phyloP scores from a whole-genome alignment of 2,888 invertebrate species.

The Baronia brevicornis region DNA sequence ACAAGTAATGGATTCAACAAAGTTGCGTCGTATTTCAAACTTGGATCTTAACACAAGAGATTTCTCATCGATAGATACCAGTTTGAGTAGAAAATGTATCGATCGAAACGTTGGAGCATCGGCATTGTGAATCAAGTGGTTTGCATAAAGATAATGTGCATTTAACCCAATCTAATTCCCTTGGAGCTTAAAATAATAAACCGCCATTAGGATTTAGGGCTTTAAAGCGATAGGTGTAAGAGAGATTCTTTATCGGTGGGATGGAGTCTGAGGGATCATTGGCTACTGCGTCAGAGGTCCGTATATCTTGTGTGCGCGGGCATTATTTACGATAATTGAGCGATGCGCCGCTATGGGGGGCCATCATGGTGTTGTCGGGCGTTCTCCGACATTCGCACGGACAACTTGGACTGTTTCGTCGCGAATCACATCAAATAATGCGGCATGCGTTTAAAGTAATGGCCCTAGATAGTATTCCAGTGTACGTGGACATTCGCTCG shows the following conservation, averaged over 20 bases:
- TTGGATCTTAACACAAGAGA: slow-evolving; percentile 52
- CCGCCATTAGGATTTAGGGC: slow-evolving; percentile 29
- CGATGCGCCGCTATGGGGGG: slow-evolving; percentile 75
- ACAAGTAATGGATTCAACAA: slow-evolving; percentile 28
- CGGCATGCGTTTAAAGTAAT: slow-evolving; percentile 74
- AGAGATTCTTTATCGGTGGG: slow-evolving; percentile 32
- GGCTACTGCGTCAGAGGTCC: slow-evolving; percentile 64
- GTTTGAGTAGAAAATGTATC: slow-evolving; percentile 59
- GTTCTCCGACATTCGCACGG: slow-evolving; percentile 72
- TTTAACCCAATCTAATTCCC: slow-evolving; percentile 51
- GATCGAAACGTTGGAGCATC: slow-evolving; percentile 58
- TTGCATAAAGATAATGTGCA: slow-evolving; percentile 75
- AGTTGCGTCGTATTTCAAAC: slow-evolving; percentile 34
- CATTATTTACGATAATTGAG: slow-evolving; percentile 77
- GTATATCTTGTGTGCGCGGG: slow-evolving; percentile 74
- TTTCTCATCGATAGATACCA: slow-evolving; percentile 64
- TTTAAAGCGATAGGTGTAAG: slow-evolving; percentile 36
- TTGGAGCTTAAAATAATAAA: slow-evolving; percentile 43
- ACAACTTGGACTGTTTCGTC: slow-evolving; percentile 72
- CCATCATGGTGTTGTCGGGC: slow-evolving; percentile 72
- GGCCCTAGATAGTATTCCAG: slow-evolving; percentile 72
- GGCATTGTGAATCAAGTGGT: slow-evolving; percentile 71
- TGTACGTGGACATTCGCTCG: slow-evolving; percentile 66
- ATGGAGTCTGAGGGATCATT: slow-evolving; percentile 46
- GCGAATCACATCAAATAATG: slow-evolving; percentile 75